A percentile compares a stretch with the other conserved stretches of the same genome.
These are phyloP conservation scores for Palythoa grandis DNA, from an alignment of 92 coral and sea anemone genomes.

Conservation along the genomic window DNA sequence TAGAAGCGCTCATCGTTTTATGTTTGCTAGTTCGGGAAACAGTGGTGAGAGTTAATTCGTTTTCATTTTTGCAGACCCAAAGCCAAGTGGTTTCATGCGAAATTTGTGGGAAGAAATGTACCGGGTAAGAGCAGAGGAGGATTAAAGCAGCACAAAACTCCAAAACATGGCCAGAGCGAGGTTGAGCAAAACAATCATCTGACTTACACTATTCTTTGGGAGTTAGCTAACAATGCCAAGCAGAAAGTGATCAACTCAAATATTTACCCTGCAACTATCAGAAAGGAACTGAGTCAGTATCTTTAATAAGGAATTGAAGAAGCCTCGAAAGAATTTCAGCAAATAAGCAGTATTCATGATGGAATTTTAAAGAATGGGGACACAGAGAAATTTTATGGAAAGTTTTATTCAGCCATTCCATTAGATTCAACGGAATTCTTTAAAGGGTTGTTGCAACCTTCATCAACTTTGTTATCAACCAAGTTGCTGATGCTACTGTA, in stretches of 20 bases:
- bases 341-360: slow-evolving; percentile 48
- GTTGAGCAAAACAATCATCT: neutral
- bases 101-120: slow-evolving; percentile 54
- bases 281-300: slow-evolving; percentile 42
- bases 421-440: slow-evolving; percentile 34
- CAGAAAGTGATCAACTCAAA: slow-evolving; percentile 43
- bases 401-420: slow-evolving; percentile 42
- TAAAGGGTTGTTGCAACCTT: slow-evolving; percentile 46
- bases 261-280: slow-evolving; percentile 18
- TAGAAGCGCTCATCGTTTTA: neutral
- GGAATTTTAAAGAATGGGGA: slow-evolving; percentile 57
- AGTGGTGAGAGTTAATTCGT: slow-evolving; percentile 13
- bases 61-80: slow-evolving; percentile 30
- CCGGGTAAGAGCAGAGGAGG: slow-evolving; percentile 63
- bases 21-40: neutral
- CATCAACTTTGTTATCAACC: slow-evolving; percentile 52
- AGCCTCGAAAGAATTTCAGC: slow-evolving; percentile 50
- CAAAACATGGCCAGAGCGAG: slow-evolving; percentile 55
- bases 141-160: slow-evolving; percentile 44
- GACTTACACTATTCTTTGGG: slow-evolving; percentile 30
- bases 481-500: slow-evolving; percentile 39
- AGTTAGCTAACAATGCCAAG: slow-evolving; percentile 39
- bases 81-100: slow-evolving; percentile 47
- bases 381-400: slow-evolving; percentile 58
- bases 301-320: slow-evolving; percentile 38